Evolutionary conservation across 2,113 vertebrate species (phyloP), one percentile per base, ranked within the genome.

Genomic region (Pycnonotus jocosus): DNA sequence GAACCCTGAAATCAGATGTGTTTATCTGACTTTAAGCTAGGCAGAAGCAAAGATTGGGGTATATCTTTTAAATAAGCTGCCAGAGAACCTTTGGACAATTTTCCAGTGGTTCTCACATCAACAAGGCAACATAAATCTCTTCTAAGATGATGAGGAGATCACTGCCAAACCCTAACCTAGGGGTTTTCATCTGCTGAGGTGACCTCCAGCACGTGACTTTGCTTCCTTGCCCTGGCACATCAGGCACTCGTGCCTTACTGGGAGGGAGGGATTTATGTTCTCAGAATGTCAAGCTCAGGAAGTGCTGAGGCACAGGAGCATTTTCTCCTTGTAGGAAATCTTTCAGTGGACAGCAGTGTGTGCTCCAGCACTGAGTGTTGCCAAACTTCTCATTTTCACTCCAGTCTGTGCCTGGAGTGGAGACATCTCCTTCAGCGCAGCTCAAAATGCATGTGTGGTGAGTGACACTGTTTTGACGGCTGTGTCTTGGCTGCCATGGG

Each of bases 201-300:
- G 62, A 70, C 7, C 0, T 92, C 56, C 64, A 69, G 42, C 4
- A 0, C 2, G 1, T 0, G 2, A 60, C 40, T 81, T 71, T 23
- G 14, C 38, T 53, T 66, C 24, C 50, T 90, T 1, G 0, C 54
- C 33, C 30, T 37, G 40, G 38, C 33, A 50, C 38, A 16, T 86
- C 33, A 80, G 53, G 18, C 23, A 24, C 25, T 93, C 42, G 31
- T 72, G 50, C 48, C 25, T 69, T 71, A 53, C 47, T 1, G 1
- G 21, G 62, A 88, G 37, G 24, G 31, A 58, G 13, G 19, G 31
- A 81, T 86, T 83, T 66, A 21, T 84, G 57, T 61, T 60, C 40
- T 72, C 27, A 24, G 24, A 53, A 51, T 21, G 30, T 35, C 30
- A 50, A 24, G 65, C 30, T 81, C 60, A 58, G 21, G 31, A 6